Evolutionary conservation across 2,797 vertebrate species (phyloP), one percentile per base, ranked within the genome.

Genomic region (Lagodon rhomboides): DNA sequence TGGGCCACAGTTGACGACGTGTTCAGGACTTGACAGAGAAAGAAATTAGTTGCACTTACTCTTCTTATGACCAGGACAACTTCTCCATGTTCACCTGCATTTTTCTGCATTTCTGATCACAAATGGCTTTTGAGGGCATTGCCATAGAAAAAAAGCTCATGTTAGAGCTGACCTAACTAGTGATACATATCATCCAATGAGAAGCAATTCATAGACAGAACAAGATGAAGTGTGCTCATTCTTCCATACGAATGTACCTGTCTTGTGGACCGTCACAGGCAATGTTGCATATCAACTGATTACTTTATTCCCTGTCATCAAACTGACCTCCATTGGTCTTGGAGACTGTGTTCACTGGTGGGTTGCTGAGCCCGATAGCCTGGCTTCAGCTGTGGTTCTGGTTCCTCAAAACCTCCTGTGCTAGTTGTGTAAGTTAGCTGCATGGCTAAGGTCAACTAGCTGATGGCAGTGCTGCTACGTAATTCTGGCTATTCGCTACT

Each of bases 61-160:
- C 5, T 25, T 15, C 10, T 38, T n/a, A 47, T 20, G 43, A 27
- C 12, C 25, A 34, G 6, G 44, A n/a, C 6, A 50, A 34, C 18
- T 3, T 38, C 9, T 22, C n/a, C 3, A 34, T 12, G 44, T 34
- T 17, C 18, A 18, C 10, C 1, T 27, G 13, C 20, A 27, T 53
- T 18, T 43, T 59, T n/a, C 18, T 20, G 23, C 46, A 56, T n/a
- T n/a, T n/a, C 1, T 60, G 41, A 75, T 61, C 72, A 68, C 12
- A 22, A 22, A 41, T 22, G 46, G 25, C 18, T 51, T 68, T 73
- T 41, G 56, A 51, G 20, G 38, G 13, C 41, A 46, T n/a, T n/a
- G 18, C 41, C 8, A 30, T 43, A 8, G 49, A 66, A 65, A 65
- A 22, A 12, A 51, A 46, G 56, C n/a, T 27, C n/a, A 64, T 51